Conservation (phyloP, 2,113 vertebrate species). For the Pedionomus torquatus region DNA sequence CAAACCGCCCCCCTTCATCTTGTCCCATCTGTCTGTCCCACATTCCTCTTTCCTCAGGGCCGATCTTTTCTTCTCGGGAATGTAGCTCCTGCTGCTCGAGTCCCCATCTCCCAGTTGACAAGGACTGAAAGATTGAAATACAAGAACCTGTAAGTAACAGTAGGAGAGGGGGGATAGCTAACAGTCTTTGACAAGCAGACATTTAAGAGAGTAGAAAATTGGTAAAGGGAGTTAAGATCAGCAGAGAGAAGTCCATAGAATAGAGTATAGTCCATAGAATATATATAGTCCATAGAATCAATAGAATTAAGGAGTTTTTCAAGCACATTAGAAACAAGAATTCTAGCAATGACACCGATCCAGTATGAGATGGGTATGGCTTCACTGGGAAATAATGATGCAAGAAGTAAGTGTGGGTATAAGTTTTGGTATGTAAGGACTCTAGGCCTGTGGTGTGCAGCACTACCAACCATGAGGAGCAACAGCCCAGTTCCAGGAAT, state of each 20-base stretch:
- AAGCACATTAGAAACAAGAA: background rate
- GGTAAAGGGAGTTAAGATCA: background rate
- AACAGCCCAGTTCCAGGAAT: background rate
- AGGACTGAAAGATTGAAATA: background rate
- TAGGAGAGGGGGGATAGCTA: background rate
- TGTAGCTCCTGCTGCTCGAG: background rate
- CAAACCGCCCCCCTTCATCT: background rate
- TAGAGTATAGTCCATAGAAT: too few species aligned
- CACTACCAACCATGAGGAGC: background rate
- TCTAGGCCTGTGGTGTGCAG: background rate
- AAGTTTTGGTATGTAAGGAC: too few species aligned
- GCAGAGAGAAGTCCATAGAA: background rate
- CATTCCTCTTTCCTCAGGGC: background rate
- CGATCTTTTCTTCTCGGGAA: background rate
- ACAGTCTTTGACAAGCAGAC: background rate
- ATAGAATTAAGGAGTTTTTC: background rate
- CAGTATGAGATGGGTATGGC: background rate
- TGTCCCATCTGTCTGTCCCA: conserved; percentile 41
- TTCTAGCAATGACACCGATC: background rate
- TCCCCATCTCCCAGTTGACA: background rate
- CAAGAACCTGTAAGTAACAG: background rate
- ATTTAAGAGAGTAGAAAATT: background rate
- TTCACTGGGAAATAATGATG: background rate
- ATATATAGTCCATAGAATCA: too few species aligned
- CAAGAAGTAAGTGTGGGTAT: background rate